Percentiles rank a stretch among this genome's conserved stretches.
phyloP scores from a whole-genome alignment of 2,113 vertebrate species.

The Cranoglanis bouderius region DNA sequence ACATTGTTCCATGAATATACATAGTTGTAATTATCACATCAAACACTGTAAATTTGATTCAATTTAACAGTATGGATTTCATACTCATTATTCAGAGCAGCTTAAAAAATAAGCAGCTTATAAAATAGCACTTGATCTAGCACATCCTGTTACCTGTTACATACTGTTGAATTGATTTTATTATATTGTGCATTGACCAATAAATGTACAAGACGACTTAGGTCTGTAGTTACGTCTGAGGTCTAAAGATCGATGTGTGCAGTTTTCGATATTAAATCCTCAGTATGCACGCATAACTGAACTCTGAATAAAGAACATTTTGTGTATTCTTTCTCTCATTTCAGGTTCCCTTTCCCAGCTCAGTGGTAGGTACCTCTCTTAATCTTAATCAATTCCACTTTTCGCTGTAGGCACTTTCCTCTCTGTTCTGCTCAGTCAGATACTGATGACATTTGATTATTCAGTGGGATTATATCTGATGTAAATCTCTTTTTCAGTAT shows the following conservation, averaged over 20 bases:
- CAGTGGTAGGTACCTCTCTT: background rate
- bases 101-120: too few relatives aligned
- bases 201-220: too few relatives aligned
- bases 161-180: too few relatives aligned
- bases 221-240: too few relatives aligned
- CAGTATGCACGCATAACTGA: background rate
- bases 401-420: background rate
- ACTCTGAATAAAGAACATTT: too few relatives aligned
- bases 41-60: background rate
- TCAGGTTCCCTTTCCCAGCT: background rate
- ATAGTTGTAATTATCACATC: background rate
- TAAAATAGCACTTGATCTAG: background rate
- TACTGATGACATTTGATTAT: background rate
- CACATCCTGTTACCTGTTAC: too few relatives aligned
- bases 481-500: background rate
- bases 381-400: background rate
- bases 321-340: background rate
- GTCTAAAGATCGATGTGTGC: too few relatives aligned
- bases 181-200: too few relatives aligned
- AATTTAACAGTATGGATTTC: background rate
- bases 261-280: background rate
- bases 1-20: background rate
- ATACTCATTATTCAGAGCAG: background rate
- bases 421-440: background rate
- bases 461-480: background rate